Evolutionary conservation across 1,140 invertebrate species (phyloP), one percentile per base, ranked within the genome.

Genomic region (Latrodectus geometricus): DNA sequence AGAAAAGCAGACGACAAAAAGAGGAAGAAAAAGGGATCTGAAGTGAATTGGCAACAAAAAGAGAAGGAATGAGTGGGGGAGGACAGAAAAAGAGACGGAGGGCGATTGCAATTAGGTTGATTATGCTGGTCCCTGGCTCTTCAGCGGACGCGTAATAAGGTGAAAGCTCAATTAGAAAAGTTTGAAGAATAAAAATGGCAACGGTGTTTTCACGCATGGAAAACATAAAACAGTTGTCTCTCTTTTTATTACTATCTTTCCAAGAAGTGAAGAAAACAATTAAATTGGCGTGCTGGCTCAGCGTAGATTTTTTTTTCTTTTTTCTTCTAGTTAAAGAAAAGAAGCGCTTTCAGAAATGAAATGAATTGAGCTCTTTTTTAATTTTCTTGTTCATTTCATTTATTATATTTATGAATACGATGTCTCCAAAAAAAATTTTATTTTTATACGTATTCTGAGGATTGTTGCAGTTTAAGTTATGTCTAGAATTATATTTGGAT

Each of bases 91-190:
- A 73, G 48, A n/a, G n/a, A 20, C 23, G 11, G 54, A 11, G n/a
- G 17, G 54, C 15, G 74, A 77, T 77, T 77, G 74, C 74, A 77
- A 77, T 77, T 77, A 77, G 74, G 23, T 35, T 77, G 74, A 77
- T 77, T 77, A 61, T 56, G 52, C 74, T 50, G 50, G 68, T 69
- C 68, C 21, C 68, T 69, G 17, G 14, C 11, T 23, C 21, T 56
- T 56, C 20, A n/a, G 23, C 35, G 23, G 35, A 49, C n/a, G 52
- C 50, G 21, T 77, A 77, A 77, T 77, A 77, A 77, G 74, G 74
- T 77, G 74, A 77, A 65, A 56, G 52, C 74, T 77, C 74, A 77
- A 77, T 77, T 77, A 77, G 74, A 61, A 61, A 56, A 65, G 54
- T 61, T 77, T 69, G n/a, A 23, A 61, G 20, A 77, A 76, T 69